Base-by-base conservation (phyloP, 2,888 invertebrate species). In the Endotricha flammealis region DNA sequence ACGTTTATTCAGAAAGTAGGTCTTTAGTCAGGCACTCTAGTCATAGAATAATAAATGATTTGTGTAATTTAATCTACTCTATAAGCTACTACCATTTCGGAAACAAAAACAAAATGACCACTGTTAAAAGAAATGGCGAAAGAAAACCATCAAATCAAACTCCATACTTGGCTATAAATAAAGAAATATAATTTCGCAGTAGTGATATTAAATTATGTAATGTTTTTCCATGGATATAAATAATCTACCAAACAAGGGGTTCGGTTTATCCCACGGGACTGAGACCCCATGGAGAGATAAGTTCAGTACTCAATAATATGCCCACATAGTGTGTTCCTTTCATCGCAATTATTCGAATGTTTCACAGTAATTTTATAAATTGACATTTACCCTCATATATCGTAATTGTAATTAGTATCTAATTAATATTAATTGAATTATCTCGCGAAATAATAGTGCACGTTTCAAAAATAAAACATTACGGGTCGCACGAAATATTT, bases 261-360 rank as follows among this genome's bases (percentile, higher is more conserved):
- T 68, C 59, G 44, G 48, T 62, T 55, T 69, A 68, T 83, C 82
- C 82, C 85, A 83, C 81, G 85, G 83, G 73, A 70, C 64, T 57
- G 52, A 54, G 75, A 73, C 83, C 83, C 85, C 83, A 74, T 77
- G 74, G 63, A 59, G 83, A 68, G 78, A 79, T 79, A 77, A 74
- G 66, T 66, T 50, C 57, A 64, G 57, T 60, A 50, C 57, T 56
- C 60, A 67, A 80, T 78, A 79, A 77, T 82, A 54, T 71, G 67
- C 83, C 85, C 82, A 74, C 82, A 83, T 82, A 74, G 53, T 53
- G 77, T 60, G 66, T 61, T 72, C 73, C 66, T 70, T 64, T 64
- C 62, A 59, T 64, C 58, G 53, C 56, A 71, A 77, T 74, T 70
- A 61, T 60, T 62, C 54, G 44, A 50, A 50, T 44, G 46, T 53